Conservation (phyloP, 2,113 vertebrate species). For the Chrysochloris asiatica region DNA sequence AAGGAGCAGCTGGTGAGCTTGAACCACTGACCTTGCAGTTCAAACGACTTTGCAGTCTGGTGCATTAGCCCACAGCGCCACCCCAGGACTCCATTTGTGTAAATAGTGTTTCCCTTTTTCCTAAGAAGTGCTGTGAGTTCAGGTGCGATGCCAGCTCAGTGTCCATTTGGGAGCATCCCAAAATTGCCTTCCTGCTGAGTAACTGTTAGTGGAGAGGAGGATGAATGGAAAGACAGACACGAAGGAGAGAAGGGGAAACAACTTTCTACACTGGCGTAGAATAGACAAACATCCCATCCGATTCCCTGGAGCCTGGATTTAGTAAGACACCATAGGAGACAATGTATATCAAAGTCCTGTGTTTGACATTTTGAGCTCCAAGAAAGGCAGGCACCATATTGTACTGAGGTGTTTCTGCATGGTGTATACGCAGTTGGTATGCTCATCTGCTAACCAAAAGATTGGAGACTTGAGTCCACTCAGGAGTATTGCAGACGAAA, state of each 20-base stretch:
- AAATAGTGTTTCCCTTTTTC: not conserved
- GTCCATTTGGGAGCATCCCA: not conserved
- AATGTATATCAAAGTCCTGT: not conserved
- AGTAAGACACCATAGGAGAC: not conserved
- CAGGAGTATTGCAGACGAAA: not conserved
- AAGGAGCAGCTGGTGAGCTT: too few relatives aligned
- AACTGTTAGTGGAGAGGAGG: not conserved
- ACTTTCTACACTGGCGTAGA: not conserved
- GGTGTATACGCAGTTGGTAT: not conserved
- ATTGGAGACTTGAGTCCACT: not conserved
- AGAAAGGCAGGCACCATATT: not conserved
- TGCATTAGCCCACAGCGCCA: too few relatives aligned
- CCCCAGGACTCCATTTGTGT: too few relatives aligned
- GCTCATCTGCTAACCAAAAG: not conserved
- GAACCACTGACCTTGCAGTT: too few relatives aligned
- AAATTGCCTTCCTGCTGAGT: not conserved
- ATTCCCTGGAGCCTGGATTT: not conserved
- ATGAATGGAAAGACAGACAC: not conserved
- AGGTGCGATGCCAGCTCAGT: not conserved
- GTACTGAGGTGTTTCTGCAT: not conserved
- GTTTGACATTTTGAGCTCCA: not conserved
- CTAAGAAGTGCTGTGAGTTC: not conserved
- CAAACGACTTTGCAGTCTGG: too few relatives aligned
- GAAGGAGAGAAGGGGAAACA: not conserved
- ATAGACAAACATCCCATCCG: not conserved